These are phyloP conservation scores for Lineus longissimus DNA, from an alignment of 1,140 invertebrate genomes.

Conservation along the genomic window DNA sequence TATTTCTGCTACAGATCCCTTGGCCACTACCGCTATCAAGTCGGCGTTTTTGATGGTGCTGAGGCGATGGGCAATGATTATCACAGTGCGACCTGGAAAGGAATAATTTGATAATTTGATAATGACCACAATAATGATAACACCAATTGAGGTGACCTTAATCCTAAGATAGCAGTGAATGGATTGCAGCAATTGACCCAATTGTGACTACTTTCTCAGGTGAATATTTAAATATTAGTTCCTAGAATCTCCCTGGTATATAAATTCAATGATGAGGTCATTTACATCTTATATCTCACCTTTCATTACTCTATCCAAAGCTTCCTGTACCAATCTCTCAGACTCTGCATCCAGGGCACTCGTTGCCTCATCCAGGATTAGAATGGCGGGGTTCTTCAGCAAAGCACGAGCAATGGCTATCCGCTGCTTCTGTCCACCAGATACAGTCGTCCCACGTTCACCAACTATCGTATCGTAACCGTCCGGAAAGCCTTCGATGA, in stretches of 20 bases:
- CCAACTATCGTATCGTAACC: constrained; percentile 85
- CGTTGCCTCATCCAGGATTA: constrained; percentile 87
- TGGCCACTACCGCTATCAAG: constrained; percentile 77
- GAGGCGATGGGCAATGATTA: constrained; percentile 84
- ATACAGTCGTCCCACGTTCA: constrained; percentile 81
- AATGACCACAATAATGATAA: constrained; percentile 7
- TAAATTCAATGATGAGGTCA: no score
- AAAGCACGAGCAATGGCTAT: constrained; percentile 86
- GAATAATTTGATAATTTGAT: constrained; percentile 15
- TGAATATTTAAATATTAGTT: no score
- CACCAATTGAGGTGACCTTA: not conserved
- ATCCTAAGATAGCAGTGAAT: not conserved
- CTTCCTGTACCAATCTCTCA: constrained; percentile 65
- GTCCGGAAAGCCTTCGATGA: constrained; percentile 77
- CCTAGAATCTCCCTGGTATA: no score
- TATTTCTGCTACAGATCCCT: constrained; percentile 59
- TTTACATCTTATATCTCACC: no score
- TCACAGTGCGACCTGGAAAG: constrained; percentile 68
- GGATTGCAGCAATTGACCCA: not conserved
- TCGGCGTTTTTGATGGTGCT: constrained; percentile 85
- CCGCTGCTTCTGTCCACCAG: constrained; percentile 86
- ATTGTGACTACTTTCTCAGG: no score
- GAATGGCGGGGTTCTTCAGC: constrained; percentile 78
- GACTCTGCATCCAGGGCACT: constrained; percentile 87
- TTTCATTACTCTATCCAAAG: constrained; percentile 55